Evolutionary conservation across 2,888 invertebrate genomes (phyloP).

Genomic region (Osmoderma eremita): DNA sequence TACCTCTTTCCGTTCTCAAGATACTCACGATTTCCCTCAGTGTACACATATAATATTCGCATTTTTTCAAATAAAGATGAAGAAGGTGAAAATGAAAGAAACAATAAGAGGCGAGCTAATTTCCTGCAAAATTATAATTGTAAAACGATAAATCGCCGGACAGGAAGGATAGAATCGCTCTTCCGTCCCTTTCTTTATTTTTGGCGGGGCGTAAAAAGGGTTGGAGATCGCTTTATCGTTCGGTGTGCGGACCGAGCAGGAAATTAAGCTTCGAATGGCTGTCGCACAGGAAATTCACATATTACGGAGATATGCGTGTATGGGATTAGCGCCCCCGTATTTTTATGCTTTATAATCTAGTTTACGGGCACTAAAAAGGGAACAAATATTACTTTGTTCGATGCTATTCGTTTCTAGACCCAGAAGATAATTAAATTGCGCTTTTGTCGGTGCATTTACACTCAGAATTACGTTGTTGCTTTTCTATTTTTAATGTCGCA

Average conservation of each 20-base stretch:
- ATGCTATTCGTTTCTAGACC: constrained; percentile 22
- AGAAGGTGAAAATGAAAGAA: neutral
- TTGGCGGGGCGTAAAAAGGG: constrained; percentile 10
- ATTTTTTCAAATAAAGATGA: too few relatives aligned
- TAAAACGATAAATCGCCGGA: constrained; percentile 16
- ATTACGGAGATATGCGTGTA: constrained; percentile 49
- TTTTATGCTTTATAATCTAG: constrained; percentile 41
- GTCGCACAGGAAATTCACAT: constrained; percentile 53
- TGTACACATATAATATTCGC: too few relatives aligned
- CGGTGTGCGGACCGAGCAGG: constrained; percentile 46
- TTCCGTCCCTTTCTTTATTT: constrained; percentile 6
- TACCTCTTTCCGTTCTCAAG: too few relatives aligned
- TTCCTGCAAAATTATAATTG: constrained; percentile 28
- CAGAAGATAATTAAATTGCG: constrained; percentile 22
- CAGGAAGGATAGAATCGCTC: constrained; percentile 5
- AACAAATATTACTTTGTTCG: constrained; percentile 30
- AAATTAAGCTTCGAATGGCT: constrained; percentile 52
- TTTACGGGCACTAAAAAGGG: constrained; percentile 39
- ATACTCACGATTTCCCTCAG: too few relatives aligned
- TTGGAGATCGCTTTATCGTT: constrained; percentile 31
- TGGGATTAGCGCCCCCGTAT: constrained; percentile 43
- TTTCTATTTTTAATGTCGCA: neutral
- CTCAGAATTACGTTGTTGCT: neutral
- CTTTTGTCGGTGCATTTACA: neutral
- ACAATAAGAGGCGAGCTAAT: constrained; percentile 1